Evolutionary conservation across 2,113 vertebrate species (phyloP), one percentile per base, ranked within the genome.

Genomic region (Sylvilagus bachmani): DNA sequence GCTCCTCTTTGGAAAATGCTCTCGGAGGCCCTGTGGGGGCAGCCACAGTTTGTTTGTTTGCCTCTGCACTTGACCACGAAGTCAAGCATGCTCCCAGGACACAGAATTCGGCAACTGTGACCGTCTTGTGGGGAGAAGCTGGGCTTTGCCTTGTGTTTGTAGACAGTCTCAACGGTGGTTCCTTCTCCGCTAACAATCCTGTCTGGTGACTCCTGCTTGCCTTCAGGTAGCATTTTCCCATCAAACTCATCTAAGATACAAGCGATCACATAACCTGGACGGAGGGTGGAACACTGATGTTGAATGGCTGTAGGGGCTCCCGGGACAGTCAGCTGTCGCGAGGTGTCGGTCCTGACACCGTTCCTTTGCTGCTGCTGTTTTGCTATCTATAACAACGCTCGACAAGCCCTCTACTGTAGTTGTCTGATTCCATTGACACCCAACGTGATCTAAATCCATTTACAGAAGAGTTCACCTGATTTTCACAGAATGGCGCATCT

Each of bases 11-110:
- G 96, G 33, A 88, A 86, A 97, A 93, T 97, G 95, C 73, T 92
- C 27, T 96, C 80, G 97, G 89, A 96, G 79, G 90, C 95, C 97
- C 55, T 97, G 83, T 97, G 92, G 97, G 44, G 92, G 95, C 73
- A 93, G 33, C 73, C 77, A 78, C 12, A 44, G 53, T 81, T 90
- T 96, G 81, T 61, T 79, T 79, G 80, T 97, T 96, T 96, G 95
- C 86, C 75, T 66, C 12, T 67, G 70, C 29, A 8, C 44, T 88
- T 22, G 85, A 89, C 96, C 69, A 92, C 64, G 93, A 92, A 33
- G 91, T 22, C 38, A 44, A 92, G 74, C n/a, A 2, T 74, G n/a
- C 93, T 93, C 31, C 22, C 22, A 53, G 67, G 74, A 89, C 91
- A 90, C 75, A 90, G 93, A 92, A 93, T 53, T 51, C 95, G 36